Evolutionary conservation across 2,113 vertebrate species (phyloP), one percentile per base, ranked within the genome.

Genomic region (Salminus brasiliensis): DNA sequence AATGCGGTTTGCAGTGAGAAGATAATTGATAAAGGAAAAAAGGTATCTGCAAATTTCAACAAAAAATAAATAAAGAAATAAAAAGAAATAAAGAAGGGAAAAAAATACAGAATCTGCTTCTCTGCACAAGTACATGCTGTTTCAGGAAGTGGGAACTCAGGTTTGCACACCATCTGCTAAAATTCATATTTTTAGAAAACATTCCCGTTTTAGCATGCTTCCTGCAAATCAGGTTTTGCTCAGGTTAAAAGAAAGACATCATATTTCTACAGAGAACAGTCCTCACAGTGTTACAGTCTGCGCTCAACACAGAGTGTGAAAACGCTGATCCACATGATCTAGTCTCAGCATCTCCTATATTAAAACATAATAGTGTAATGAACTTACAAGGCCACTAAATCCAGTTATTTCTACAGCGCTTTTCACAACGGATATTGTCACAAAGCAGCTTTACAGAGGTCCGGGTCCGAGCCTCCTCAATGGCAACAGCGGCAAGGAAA

Each of bases 181-280:
- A 39, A 66, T 66, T 36, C 62, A 39, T 66, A 36, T 66, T 66
- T 66, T 66, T 66, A 36, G 62, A 66, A 66, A 66, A 66, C 62
- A 66, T 66, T 66, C 32, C 62, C 5, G 21, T 39, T 66, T 15
- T 36, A 39, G 62, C 62, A 36, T 8, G 34, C 16, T 36, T 36
- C 62, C 62, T 39, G 36, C 12, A 66, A 66, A 66, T 39, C 62
- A 66, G 11, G 32, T 39, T 66, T 66, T 39, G 62, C 34, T 66
- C 21, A 66, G 29, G 60, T 32, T 63, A 34, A 30, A 63, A 63
- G 29, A 34, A 34, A 5, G 59, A 21, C 27, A 16, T 30, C 62
- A 39, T n/a, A 39, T 36, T 11, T 23, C 52, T n/a, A 25, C 25
- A 55, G 2, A 25, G 23, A 49, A 55, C 30, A 36, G 18, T 34